Base-by-base conservation (phyloP, 1,140 invertebrate species). In the Grapholita molesta region DNA sequence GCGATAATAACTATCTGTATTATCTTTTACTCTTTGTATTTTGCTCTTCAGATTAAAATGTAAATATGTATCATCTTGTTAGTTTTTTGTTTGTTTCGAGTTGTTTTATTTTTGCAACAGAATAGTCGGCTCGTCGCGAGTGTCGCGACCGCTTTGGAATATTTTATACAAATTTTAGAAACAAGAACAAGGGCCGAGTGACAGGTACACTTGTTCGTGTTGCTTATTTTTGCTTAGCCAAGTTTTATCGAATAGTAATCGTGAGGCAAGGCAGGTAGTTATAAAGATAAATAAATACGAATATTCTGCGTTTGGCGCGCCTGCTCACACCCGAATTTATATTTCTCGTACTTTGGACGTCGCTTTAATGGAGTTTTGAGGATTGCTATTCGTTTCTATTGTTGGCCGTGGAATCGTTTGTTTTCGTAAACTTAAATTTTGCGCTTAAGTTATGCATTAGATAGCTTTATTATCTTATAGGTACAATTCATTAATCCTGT, bases 81-180 rank as follows among this genome's bases (percentile, higher is more conserved):
- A 67, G 32, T 48, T 71, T 72, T 76, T 71, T 72, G 74, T 80
- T 74, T 68, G 74, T 74, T 76, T 77, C 74, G 75, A 70, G 35
- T 76, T 73, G 68, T 69, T 72, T 83, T 85, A 77, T 85, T 85
- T 84, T 79, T 75, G 72, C 74, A 73, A 78, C 76, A 77, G 79
- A 82, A 77, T 72, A 74, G 83, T 79, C 82, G 80, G 81, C 77
- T 77, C 84, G 84, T 83, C 82, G 83, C 79, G 71, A 66, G 78
- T 83, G 84, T 83, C 82, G 83, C 79, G 71, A 66, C 74, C 70
- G 80, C 71, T 72, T 82, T 82, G 70, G 89, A 90, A 91, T 91
- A 90, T 87, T 87, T 91, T 91, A 91, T 91, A 89, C 88, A 91
- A 90, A 91, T 91, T 87, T 89, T 87, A 84, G 88, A 87, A 89